Evolutionary conservation across 2,797 vertebrate genomes (phyloP).

Genomic region (Smutsia temminckii): DNA sequence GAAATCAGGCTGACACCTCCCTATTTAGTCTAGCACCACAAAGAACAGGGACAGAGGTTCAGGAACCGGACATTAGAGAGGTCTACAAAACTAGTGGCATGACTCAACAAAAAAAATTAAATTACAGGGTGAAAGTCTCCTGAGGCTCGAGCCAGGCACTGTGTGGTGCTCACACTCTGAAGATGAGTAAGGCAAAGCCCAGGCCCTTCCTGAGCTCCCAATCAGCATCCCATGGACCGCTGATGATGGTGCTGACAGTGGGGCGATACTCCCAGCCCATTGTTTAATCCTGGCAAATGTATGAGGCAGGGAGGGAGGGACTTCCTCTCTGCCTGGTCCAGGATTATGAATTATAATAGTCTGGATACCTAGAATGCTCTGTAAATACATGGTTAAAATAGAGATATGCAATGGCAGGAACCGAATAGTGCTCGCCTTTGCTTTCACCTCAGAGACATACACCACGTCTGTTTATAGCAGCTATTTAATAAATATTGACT

Average conservation of each 20-base stretch:
- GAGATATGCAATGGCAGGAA: neutral
- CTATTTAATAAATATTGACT: neutral
- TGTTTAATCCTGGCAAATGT: constrained; percentile 18
- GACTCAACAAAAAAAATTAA: constrained; percentile 2
- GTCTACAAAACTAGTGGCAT: neutral
- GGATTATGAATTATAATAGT: neutral
- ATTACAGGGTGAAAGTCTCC: neutral
- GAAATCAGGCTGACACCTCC: neutral
- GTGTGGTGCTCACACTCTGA: neutral
- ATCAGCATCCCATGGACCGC: neutral
- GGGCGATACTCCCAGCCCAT: neutral
- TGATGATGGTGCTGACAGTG: neutral
- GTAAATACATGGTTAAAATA: neutral
- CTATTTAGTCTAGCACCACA: neutral
- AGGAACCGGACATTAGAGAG: neutral
- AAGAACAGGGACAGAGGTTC: neutral
- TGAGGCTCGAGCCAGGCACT: neutral
- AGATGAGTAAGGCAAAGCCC: constrained; percentile 6
- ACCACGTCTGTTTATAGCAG: neutral
- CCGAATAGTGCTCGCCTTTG: neutral
- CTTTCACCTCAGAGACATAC: neutral
- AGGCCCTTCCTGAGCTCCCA: neutral
- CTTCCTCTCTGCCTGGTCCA: neutral
- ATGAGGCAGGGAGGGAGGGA: neutral
- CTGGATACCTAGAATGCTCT: neutral